A percentile compares a stretch with the other conserved stretches of the same genome.
Evolutionary conservation across 2,113 vertebrate genomes (phyloP).

Genomic region (Cinclus cinclus): DNA sequence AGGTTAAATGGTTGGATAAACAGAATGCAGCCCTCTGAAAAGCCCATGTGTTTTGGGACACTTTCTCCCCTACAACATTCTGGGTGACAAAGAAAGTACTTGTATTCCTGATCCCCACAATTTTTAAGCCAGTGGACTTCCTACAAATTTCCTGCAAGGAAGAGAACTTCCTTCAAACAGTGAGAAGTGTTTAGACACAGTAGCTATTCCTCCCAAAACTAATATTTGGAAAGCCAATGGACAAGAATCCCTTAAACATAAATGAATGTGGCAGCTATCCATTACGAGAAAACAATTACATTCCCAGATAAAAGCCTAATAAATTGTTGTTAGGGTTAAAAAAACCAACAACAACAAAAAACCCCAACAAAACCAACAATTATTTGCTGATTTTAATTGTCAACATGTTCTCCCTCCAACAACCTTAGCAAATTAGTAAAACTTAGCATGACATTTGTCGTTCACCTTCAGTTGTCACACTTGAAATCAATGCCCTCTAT

Average conservation of each 20-base stretch:
- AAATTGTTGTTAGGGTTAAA: neutral
- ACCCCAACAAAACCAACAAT: neutral
- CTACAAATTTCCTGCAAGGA: conserved; percentile 36
- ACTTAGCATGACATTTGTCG: neutral
- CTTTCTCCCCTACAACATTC: conserved; percentile 1
- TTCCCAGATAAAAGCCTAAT: neutral
- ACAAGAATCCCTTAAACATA: conserved; percentile 7
- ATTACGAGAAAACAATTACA: neutral
- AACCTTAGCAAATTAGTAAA: conserved; percentile 7
- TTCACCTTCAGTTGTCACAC: neutral
- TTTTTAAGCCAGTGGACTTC: conserved; percentile 28
- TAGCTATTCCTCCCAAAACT: conserved; percentile 33
- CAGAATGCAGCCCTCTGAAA: conserved; percentile 45
- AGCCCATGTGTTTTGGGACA: neutral
- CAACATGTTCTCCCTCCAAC: neutral
- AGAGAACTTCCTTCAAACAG: conserved; percentile 12
- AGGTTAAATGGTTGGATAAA: conserved; percentile 61
- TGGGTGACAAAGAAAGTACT: conserved; percentile 43
- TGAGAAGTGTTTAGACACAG: neutral
- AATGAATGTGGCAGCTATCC: neutral
- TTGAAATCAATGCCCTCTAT: neutral
- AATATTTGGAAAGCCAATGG: conserved; percentile 43
- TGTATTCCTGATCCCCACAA: conserved; percentile 27
- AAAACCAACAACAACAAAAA: neutral
- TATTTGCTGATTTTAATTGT: neutral